Base-by-base conservation (phyloP, 2,888 invertebrate species). In the Melinopterus prodromus region DNA sequence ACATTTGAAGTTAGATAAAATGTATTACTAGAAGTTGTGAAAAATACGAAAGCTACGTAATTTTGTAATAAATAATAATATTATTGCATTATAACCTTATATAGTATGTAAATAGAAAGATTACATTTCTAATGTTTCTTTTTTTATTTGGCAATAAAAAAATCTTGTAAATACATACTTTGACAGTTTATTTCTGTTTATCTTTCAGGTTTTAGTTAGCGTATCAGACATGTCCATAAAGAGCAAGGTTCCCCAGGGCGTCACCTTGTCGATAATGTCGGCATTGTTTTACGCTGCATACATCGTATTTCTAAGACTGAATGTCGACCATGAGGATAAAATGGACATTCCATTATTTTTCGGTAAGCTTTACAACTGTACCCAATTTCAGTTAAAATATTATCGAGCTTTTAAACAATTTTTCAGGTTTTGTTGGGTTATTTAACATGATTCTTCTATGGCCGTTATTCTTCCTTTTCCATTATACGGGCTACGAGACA, bases 291-390 rank as follows among this genome's bases (percentile, higher is more conserved):
- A 98, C 90, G 96, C 99, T 5, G 90, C 95, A 77, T 99, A 98
- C 90, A 92, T 99, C 84, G 95, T 98, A 80, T 93, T 98, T 87
- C 93, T 98, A 78, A 93, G 96, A 84, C 92, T 95, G 85, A 95
- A 96, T 90, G 95, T 97, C 82, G 96, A 97, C 87, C 95, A 96
- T 86, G 98, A 98, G 88, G 98, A 98, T 86, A 96, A 96, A 88
- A 94, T 99, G 89, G 98, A 98, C 90, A 96, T 98, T 86, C 96
- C 98, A 78, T 92, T 99, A 91, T 97, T 99, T 90, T 98, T 99
- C 89, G 99, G 97, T 97, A 89, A 91, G 53, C 2, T 53, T 7
- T 53, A 2, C 53, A 91, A 88, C n/a, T 70, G 6, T n/a, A 6
- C 14, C 16, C 69, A 14, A 78, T 79, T 76, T 80, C 77, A 53